Percentiles rank a stretch among this genome's conserved stretches.
Evolutionary conservation across 2,888 invertebrate species (phyloP).

Genomic region (Leptogaster cylindrica): DNA sequence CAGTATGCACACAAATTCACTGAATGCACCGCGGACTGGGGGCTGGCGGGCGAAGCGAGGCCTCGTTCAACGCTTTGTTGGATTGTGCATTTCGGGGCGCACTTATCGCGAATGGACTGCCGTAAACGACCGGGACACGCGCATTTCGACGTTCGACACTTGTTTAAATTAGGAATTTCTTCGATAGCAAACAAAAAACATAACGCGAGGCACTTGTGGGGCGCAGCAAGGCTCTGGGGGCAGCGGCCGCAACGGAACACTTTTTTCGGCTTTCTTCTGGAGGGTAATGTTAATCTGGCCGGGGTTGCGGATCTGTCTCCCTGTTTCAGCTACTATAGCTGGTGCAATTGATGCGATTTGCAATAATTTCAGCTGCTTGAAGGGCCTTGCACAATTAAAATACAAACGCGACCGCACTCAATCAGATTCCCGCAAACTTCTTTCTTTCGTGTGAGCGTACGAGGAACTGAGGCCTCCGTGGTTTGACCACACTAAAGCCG

Average conservation of each 20-base stretch:
- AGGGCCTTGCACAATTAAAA: constrained; percentile 17
- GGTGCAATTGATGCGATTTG: constrained; percentile 29
- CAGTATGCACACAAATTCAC: not conserved
- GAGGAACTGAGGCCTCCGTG: constrained; percentile 46
- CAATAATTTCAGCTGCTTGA: constrained; percentile 21
- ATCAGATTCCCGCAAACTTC: constrained; percentile 43
- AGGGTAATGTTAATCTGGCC: constrained; percentile 22
- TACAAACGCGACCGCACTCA: constrained; percentile 39
- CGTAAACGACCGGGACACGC: constrained; percentile 27
- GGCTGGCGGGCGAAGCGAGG: not conserved
- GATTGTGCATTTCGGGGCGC: not conserved
- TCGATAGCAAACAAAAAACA: constrained; percentile 21
- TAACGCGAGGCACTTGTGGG: not conserved
- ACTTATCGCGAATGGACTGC: not conserved
- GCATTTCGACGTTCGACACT: constrained; percentile 30
- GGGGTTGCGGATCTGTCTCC: constrained; percentile 17
- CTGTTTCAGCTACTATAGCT: constrained; percentile 15
- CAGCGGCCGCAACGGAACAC: constrained; percentile 1
- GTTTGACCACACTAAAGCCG: constrained; percentile 45
- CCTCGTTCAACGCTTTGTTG: not conserved
- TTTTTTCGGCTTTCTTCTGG: constrained; percentile 30
- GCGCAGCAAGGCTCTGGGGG: not conserved
- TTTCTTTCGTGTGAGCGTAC: constrained; percentile 48
- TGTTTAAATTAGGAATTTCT: constrained; percentile 10
- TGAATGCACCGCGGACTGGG: not conserved